phyloP scores from a whole-genome alignment of 2,113 vertebrate species.

The Thunnus thynnus region DNA sequence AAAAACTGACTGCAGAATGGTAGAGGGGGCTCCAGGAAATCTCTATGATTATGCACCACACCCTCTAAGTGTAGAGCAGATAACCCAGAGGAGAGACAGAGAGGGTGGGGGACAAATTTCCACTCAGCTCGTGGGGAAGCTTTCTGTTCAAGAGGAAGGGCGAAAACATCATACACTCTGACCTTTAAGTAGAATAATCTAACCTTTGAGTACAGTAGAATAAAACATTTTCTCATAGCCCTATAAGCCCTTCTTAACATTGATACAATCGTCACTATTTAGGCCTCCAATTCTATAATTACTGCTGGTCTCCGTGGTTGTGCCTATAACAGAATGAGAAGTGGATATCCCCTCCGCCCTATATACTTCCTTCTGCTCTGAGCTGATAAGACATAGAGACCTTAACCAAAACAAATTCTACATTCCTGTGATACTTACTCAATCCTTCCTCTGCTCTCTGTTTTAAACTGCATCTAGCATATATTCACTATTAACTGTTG shows the following conservation, averaged over 20 bases:
- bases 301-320: not conserved
- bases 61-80: constrained; percentile 39
- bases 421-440: constrained; percentile 48
- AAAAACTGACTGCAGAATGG: not conserved
- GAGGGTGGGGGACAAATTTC: not conserved
- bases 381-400: constrained; percentile 62
- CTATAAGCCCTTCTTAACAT: not conserved
- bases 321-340: constrained; percentile 35
- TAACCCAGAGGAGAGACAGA: not conserved
- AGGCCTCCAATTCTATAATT: constrained; percentile 39
- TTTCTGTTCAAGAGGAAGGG: not conserved
- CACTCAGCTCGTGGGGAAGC: not conserved
- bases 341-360: constrained; percentile 72
- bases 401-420: constrained; percentile 46
- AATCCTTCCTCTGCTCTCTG: not conserved
- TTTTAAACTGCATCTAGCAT: not conserved
- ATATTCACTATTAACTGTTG: not conserved
- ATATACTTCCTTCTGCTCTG: constrained; percentile 64
- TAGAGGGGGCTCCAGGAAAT: constrained; percentile 38
- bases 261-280: not conserved
- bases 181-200: not conserved
- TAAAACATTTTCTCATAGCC: not conserved
- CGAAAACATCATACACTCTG: not conserved
- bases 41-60: constrained; percentile 19
- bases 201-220: not conserved